Evolutionary conservation across 2,888 invertebrate species (phyloP).

Genomic region (Hermaeophaga mercurialis): DNA sequence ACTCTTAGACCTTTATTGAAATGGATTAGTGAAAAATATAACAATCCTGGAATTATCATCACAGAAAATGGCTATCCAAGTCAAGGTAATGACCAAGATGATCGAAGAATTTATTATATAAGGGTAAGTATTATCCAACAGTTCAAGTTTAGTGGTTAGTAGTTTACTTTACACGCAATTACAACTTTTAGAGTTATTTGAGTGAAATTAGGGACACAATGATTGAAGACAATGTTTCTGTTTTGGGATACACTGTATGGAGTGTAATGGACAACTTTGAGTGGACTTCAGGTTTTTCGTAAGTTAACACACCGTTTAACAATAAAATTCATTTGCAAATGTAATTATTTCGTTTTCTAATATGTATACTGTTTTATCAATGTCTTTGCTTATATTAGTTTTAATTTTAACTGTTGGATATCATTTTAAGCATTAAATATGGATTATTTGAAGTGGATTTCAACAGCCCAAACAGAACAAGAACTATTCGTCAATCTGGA

Average conservation of each 20-base stretch:
- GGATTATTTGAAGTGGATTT: slow-evolving; percentile 75
- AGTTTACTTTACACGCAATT: no score
- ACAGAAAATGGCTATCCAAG: slow-evolving; percentile 64
- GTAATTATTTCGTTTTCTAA: no score
- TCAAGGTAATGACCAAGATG: slow-evolving; percentile 57
- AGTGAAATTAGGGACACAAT: slow-evolving; percentile 51
- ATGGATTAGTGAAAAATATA: slow-evolving; percentile 53
- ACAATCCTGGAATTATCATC: slow-evolving; percentile 62
- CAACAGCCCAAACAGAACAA: slow-evolving; percentile 61
- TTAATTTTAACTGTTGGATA: background rate
- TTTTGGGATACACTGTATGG: slow-evolving; percentile 57
- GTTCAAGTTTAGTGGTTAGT: no score
- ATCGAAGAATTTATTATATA: slow-evolving; percentile 57
- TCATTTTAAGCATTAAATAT: slow-evolving; percentile 65
- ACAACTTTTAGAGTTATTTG: slow-evolving; percentile 60
- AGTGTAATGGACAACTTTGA: slow-evolving; percentile 51
- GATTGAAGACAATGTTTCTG: slow-evolving; percentile 52
- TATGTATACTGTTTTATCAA: no score
- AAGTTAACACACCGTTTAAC: slow-evolving; percentile 47
- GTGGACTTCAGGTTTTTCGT: slow-evolving; percentile 58
- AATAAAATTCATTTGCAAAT: background rate
- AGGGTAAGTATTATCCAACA: no score
- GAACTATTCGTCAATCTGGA: slow-evolving; percentile 70
- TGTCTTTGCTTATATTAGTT: background rate
- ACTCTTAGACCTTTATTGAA: slow-evolving; percentile 63